phyloP scores from a whole-genome alignment of 2,797 vertebrate genomes.

The Nyctibius grandis region DNA sequence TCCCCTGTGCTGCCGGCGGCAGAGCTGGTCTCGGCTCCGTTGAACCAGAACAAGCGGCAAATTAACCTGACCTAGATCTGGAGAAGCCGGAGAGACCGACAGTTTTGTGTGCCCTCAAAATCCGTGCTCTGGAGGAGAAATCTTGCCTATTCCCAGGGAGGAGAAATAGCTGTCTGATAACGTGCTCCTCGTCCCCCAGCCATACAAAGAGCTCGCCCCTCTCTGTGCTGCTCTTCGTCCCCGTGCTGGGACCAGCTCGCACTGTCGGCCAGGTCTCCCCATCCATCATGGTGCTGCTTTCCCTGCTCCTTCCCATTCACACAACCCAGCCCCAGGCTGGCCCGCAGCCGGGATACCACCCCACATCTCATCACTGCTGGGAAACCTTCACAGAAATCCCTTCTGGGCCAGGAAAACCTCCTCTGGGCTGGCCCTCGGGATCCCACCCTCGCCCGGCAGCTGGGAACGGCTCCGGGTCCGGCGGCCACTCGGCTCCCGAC shows the following conservation, averaged over 20 bases:
- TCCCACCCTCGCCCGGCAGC: background rate
- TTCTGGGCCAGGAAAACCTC: background rate
- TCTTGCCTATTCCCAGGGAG: background rate
- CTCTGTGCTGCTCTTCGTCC: background rate
- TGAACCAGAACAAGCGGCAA: conserved; percentile 9
- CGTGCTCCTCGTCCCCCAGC: background rate
- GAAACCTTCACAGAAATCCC: background rate
- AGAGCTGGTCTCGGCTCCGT: background rate
- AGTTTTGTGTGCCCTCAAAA: conserved; percentile 4
- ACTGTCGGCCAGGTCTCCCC: background rate
- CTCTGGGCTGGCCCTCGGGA: background rate
- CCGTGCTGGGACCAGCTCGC: background rate
- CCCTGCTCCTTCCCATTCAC: background rate
- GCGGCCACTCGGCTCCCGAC: background rate
- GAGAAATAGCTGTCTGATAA: background rate
- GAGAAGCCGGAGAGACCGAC: background rate
- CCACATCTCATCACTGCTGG: accelerated
- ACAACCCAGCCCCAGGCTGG: background rate
- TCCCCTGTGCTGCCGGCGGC: accelerated
- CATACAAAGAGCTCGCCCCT: background rate
- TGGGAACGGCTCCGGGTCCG: background rate
- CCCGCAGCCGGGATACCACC: background rate
- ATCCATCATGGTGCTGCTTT: background rate
- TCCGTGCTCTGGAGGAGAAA: background rate
- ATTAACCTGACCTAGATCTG: conserved; percentile 51